Evolutionary conservation across 2,113 vertebrate species (phyloP), one percentile per base, ranked within the genome.

Genomic region (Xenopus borealis): DNA sequence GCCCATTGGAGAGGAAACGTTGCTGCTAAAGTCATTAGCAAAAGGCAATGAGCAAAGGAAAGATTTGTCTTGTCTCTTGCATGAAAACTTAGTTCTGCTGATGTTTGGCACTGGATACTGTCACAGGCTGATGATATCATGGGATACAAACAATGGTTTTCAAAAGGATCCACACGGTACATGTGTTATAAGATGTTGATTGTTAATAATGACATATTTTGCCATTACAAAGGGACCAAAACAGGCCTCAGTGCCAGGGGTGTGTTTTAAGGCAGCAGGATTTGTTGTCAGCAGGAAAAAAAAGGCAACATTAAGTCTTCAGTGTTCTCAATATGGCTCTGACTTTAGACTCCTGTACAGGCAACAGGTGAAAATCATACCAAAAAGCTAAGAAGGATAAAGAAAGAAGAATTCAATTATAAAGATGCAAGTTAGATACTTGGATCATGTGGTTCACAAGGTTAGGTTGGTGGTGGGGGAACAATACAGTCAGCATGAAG

Each of bases 321-420:
- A 27, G 23, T 2, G 52, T 53, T 69, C 17, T 92, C 23, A 98
- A 84, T 96, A 94, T 0, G 92, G 92, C 8, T 98, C 95, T 46
- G 94, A 81, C 82, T 95, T 96, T 82, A 99, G 87, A 82, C 88
- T 96, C 82, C 78, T 89, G 85, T 98, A 95, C 68, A 99, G 90
- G 81, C 97, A 98, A 90, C 95, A 98, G 11, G 96, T 97, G 82
- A 98, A 94, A 84, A 98, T 90, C 94, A 98, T 98, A 76, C 97
- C 97, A 2, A 99, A 89, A 72, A 99, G 88, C 97, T 99, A 82
- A 69, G 23, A 3, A 27, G 23, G 23, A 27, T 27, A 78, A 84
- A 18, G 23, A 81, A 16, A 61, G 53, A 62, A 19, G 14, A 50
- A 2, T 27, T 3, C 7, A 10, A 47, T 12, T 3, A 11, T 3